Percentiles rank a stretch among this genome's conserved stretches.
Evolutionary conservation across 2,888 invertebrate genomes (phyloP).

Genomic region (Phasia obesa): DNA sequence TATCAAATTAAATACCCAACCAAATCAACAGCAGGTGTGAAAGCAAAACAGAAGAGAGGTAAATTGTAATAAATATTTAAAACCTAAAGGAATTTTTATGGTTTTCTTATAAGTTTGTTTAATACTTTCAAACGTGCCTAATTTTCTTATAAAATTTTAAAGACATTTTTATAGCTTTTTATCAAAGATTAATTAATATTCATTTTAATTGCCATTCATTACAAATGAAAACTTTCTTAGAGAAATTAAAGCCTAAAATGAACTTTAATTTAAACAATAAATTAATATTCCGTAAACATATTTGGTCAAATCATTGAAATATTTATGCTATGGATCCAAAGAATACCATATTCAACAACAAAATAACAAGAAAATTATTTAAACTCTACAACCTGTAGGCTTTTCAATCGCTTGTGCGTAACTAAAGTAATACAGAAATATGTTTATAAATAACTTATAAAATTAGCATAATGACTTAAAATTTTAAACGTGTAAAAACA

Average conservation of each 20-base stretch:
- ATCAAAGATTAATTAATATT: slow-evolving; percentile 17
- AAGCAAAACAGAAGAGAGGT: neutral
- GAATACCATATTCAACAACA: neutral
- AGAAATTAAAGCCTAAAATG: slow-evolving; percentile 33
- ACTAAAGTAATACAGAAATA: slow-evolving; percentile 29
- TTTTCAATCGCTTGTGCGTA: neutral
- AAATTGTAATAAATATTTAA: slow-evolving; percentile 2
- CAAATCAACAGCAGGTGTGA: slow-evolving; percentile 35
- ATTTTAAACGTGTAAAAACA: slow-evolving; percentile 13
- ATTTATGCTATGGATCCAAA: slow-evolving; percentile 48
- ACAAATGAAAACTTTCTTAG: slow-evolving; percentile 6
- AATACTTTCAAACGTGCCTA: too few species aligned
- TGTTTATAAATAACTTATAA: slow-evolving; percentile 39
- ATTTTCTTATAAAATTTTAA: too few species aligned
- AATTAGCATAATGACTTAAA: slow-evolving; percentile 64
- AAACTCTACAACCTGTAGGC: neutral
- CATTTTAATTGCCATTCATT: slow-evolving; percentile 34
- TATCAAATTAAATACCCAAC: too few species aligned
- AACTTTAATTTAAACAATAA: slow-evolving; percentile 32
- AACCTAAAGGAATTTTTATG: too few species aligned
- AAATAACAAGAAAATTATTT: neutral
- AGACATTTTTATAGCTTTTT: neutral
- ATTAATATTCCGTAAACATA: slow-evolving; percentile 61
- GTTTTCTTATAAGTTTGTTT: too few species aligned
- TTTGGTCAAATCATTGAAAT: slow-evolving; percentile 59